Conservation (phyloP, 2,888 invertebrate genomes). For the Sesia bembeciformis region DNA sequence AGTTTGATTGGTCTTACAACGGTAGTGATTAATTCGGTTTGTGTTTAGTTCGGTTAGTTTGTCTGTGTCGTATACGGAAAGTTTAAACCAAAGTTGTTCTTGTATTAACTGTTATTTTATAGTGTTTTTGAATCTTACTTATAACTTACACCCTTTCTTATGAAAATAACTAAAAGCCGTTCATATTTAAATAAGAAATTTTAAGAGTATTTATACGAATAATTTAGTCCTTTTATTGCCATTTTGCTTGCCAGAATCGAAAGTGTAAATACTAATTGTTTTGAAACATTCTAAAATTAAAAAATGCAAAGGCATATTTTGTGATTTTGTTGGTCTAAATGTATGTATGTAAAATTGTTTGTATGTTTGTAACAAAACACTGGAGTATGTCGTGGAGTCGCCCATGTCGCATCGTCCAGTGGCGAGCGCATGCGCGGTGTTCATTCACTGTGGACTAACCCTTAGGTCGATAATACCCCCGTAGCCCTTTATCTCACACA, state of each 20-base stretch:
- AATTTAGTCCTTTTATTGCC: no score
- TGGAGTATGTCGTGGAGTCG: neutral
- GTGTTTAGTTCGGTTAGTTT: conserved; percentile 2
- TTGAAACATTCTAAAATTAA: no score
- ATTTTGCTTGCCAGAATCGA: no score
- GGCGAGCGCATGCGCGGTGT: conserved; percentile 33
- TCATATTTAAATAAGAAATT: no score
- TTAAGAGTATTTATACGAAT: no score
- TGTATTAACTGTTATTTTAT: no score
- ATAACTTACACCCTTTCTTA: no score
- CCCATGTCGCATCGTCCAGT: neutral
- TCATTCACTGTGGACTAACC: conserved; percentile 35
- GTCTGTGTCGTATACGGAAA: conserved; percentile 2
- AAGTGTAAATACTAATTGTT: no score
- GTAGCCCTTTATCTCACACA: neutral
- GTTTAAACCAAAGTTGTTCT: no score
- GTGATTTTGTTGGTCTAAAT: neutral
- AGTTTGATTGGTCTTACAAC: neutral
- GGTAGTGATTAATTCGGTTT: conserved; percentile 5
- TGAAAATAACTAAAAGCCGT: no score
- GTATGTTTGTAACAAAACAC: neutral
- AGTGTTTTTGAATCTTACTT: no score
- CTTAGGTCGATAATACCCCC: conserved; percentile 28
- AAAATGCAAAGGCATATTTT: no score
- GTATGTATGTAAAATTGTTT: neutral